Conservation (phyloP, 2,113 vertebrate genomes). For the Camelus dromedarius region DNA sequence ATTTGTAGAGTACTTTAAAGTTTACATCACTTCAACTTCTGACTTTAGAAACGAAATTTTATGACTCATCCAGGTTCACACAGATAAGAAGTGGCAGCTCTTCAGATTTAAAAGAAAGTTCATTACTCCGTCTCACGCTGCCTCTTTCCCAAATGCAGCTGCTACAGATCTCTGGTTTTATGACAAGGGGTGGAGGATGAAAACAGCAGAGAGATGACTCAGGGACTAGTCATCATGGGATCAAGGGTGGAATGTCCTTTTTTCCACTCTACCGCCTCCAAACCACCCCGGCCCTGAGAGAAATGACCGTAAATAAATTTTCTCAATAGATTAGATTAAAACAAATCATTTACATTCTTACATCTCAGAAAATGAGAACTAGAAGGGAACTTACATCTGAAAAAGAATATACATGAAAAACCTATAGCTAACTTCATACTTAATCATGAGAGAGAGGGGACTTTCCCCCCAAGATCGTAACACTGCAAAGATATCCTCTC, state of each 20-base stretch:
- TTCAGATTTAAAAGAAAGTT: conserved; percentile 45
- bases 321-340: background rate
- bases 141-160: conserved; percentile 1
- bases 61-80: conserved; percentile 57
- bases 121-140: background rate
- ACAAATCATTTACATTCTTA: background rate
- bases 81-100: conserved; percentile 54
- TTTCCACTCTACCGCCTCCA: background rate
- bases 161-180: conserved; percentile 5
- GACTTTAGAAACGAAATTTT: conserved; percentile 70
- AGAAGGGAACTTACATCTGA: background rate
- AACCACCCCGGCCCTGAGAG: background rate
- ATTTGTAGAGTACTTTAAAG: conserved; percentile 46
- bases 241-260: background rate
- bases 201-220: background rate
- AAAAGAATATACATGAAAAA: background rate
- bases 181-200: background rate
- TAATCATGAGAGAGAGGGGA: background rate
- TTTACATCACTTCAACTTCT: conserved; percentile 61
- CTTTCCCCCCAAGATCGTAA: background rate
- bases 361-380: background rate
- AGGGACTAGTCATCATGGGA: background rate
- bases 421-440: background rate
- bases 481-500: background rate
- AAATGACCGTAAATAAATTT: background rate